Evolutionary conservation across 2,888 invertebrate genomes (phyloP), one percentile per base, ranked within the genome.

Genomic region (Scaptomyza parva): DNA sequence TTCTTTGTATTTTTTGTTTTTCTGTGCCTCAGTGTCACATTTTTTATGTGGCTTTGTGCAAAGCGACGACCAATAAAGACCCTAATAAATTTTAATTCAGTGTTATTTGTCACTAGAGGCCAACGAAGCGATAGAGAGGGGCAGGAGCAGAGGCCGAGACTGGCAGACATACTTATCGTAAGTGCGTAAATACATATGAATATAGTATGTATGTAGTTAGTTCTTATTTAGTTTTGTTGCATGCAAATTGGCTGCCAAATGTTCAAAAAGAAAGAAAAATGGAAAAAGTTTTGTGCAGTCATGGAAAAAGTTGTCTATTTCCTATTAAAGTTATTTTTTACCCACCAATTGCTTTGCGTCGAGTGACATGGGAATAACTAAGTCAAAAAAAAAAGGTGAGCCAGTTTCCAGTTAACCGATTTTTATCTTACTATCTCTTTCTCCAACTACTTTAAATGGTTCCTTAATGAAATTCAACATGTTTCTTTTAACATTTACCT

Each of bases 71-170:
- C 79, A 77, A 84, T 84, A 84, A 84, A 85, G 85, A 84, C 84
- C 85, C 86, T 79, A 84, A 84, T 84, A 84, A 84, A 85, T 83
- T 85, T 83, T 83, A 83, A 84, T 84, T 83, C 81, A 84, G 70
- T 84, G 79, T 84, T 84, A 84, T 84, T 85, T 85, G 83, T 81
- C 84, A 83, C 84, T 75, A 80, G 84, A 76, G 85, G 70, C 69
- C 44, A 37, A 60, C 59, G 40, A 28, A 53, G 12, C 7, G n/a
- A 4, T n/a, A n/a, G n/a, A 2, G 20, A 45, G 48, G 35, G 2
- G 2, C 5, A 5, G 22, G 22, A 22, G 22, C 22, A 5, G 28
- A 9, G 24, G 24, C 8, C 14, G n/a, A n/a, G n/a, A n/a, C n/a
- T n/a, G n/a, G 17, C 17, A 17, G 14, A 3, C 2, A 14, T 20